A percentile compares a stretch with the other conserved stretches of the same genome.
Evolutionary conservation across 2,113 vertebrate genomes (phyloP).

Genomic region (Microcebus murinus): DNA sequence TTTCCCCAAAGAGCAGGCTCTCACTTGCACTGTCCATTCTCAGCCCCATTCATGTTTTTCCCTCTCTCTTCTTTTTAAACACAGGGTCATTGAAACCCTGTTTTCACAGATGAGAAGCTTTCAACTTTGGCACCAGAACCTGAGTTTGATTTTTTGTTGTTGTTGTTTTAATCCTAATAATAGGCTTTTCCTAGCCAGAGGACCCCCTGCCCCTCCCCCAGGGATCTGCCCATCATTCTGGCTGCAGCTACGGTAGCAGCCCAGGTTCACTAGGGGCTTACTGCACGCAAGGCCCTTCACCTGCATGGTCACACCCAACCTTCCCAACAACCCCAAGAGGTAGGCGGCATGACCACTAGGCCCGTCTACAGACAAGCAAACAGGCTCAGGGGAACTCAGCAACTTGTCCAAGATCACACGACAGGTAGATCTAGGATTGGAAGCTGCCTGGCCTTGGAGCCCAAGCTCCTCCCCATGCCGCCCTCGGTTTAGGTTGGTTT

Average conservation of each 20-base stretch:
- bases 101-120: slow-evolving; percentile 67
- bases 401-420: background rate
- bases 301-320: background rate
- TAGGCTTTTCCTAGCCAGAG: slow-evolving; percentile 40
- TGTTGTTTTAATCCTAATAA: slow-evolving; percentile 30
- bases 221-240: background rate
- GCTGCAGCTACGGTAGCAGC: background rate
- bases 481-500: background rate
- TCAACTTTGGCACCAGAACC: background rate
- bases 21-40: slow-evolving; percentile 54
- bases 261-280: background rate
- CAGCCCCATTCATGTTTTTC: background rate
- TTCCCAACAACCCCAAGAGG: background rate
- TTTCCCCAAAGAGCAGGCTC: background rate
- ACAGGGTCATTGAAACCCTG: slow-evolving; percentile 4
- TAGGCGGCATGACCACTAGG: background rate
- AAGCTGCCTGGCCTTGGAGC: background rate
- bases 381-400: background rate
- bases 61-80: slow-evolving; percentile 47
- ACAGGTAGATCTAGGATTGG: background rate
- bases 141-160: slow-evolving; percentile 47
- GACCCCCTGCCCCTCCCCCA: background rate
- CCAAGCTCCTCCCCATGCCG: background rate
- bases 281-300: background rate
- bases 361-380: background rate